A percentile compares a stretch with the other conserved stretches of the same genome.
These are phyloP conservation scores for Galleria mellonella DNA, from an alignment of 1,140 invertebrate species.

Conservation along the genomic window DNA sequence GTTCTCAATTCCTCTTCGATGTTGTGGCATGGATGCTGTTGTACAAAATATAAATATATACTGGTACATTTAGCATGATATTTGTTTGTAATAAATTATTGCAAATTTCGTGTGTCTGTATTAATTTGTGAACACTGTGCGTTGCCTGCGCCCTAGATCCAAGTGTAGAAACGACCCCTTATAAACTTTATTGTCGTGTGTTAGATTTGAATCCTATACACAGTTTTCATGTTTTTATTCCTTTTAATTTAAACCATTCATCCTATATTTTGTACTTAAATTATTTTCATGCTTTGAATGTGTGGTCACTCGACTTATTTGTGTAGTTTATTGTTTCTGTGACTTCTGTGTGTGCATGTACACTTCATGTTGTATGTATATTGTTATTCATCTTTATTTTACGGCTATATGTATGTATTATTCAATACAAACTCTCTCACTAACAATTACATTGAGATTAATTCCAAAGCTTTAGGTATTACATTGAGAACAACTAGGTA, in stretches of 20 bases:
- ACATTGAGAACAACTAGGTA: no score
- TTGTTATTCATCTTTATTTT: no score
- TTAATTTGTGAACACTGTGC: slow-evolving; percentile 35
- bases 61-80: slow-evolving; percentile 9
- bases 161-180: slow-evolving; percentile 47
- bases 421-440: no score
- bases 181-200: slow-evolving; percentile 19
- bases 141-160: slow-evolving; percentile 60
- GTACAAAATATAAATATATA: background rate
- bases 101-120: slow-evolving; percentile 6
- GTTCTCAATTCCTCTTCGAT: background rate
- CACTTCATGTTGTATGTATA: no score
- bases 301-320: background rate
- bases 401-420: no score
- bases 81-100: slow-evolving; percentile 1
- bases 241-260: background rate
- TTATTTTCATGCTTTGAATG: background rate
- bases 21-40: slow-evolving; percentile 9
- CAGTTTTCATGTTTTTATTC: background rate
- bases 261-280: background rate
- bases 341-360: no score
- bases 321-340: no score
- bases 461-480: no score
- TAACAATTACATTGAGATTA: no score
- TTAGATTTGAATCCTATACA: slow-evolving; percentile 17